Evolutionary conservation across 1,140 invertebrate genomes (phyloP).

Genomic region (Drosophila kohkoa): DNA sequence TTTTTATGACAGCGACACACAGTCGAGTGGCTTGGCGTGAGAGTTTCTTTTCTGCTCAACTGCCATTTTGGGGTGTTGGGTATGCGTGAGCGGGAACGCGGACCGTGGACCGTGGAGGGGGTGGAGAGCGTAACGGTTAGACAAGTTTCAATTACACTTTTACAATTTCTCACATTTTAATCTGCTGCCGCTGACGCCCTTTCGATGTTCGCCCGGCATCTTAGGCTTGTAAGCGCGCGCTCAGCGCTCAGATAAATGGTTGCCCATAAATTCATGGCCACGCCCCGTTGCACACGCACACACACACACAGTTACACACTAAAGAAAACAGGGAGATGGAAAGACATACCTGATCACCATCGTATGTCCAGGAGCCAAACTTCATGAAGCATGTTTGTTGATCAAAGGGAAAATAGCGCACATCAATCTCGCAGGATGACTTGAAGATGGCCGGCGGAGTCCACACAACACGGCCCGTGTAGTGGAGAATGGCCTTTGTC

Average conservation of each 20-base stretch:
- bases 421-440: constrained; percentile 98
- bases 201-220: constrained; percentile 71
- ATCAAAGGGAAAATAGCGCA: constrained; percentile 98
- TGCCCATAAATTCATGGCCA: constrained; percentile 67
- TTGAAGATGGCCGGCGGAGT: constrained; percentile 99
- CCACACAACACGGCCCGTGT: constrained; percentile 95
- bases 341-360: constrained; percentile 93
- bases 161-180: constrained; percentile 83
- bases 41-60: constrained; percentile 32
- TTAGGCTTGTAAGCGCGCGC: constrained; percentile 71
- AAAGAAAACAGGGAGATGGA: not conserved
- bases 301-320: not conserved
- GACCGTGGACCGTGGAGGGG: not conserved
- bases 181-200: constrained; percentile 69
- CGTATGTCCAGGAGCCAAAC: constrained; percentile 99
- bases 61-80: constrained; percentile 9
- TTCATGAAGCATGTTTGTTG: constrained; percentile 98
- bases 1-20: constrained; percentile 77
- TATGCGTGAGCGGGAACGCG: not conserved
- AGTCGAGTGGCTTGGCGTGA: constrained; percentile 48
- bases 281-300: constrained; percentile 48
- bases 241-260: constrained; percentile 60
- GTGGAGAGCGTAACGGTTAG: constrained; percentile 61
- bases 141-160: constrained; percentile 83
- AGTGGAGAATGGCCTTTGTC: constrained; percentile 97